phyloP scores from a whole-genome alignment of 2,888 invertebrate genomes.

The Lamellibrachia columna region DNA sequence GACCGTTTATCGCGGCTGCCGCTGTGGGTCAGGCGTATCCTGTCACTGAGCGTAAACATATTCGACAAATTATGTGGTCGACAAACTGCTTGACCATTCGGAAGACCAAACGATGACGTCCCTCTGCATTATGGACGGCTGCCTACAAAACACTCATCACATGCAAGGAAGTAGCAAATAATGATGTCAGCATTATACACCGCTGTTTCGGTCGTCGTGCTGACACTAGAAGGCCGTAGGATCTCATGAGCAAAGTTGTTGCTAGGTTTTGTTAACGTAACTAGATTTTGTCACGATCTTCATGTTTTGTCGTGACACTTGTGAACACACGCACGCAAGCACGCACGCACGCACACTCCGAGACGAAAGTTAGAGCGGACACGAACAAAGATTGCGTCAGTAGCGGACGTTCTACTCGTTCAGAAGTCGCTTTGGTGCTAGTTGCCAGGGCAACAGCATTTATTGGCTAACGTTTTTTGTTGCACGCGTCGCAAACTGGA shows the following conservation, averaged over 20 bases:
- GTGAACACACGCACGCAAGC: not conserved
- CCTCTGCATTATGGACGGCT: not conserved
- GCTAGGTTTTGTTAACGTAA: not conserved
- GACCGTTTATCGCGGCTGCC: not conserved
- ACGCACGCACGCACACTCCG: not conserved
- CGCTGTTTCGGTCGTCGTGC: not conserved
- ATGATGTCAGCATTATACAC: not conserved
- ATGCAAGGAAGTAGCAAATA: not conserved
- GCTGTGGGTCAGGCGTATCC: not conserved
- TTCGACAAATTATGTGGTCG: not conserved
- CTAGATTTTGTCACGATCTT: not conserved
- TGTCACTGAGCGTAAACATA: not conserved
- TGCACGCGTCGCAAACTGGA: not conserved
- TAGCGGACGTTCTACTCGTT: no score
- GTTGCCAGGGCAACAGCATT: not conserved
- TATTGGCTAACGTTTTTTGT: not conserved
- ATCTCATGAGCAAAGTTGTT: not conserved
- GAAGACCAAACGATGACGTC: not conserved
- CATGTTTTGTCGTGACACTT: not conserved
- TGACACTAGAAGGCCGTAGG: not conserved
- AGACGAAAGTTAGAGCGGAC: not conserved
- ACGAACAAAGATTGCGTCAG: no score
- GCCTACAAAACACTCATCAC: not conserved
- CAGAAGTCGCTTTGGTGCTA: not conserved
- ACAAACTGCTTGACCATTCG: not conserved